Percentiles rank a stretch among this genome's conserved stretches.
Evolutionary conservation across 2,888 invertebrate genomes (phyloP).

Genomic region (Pyrrhosoma nymphula): DNA sequence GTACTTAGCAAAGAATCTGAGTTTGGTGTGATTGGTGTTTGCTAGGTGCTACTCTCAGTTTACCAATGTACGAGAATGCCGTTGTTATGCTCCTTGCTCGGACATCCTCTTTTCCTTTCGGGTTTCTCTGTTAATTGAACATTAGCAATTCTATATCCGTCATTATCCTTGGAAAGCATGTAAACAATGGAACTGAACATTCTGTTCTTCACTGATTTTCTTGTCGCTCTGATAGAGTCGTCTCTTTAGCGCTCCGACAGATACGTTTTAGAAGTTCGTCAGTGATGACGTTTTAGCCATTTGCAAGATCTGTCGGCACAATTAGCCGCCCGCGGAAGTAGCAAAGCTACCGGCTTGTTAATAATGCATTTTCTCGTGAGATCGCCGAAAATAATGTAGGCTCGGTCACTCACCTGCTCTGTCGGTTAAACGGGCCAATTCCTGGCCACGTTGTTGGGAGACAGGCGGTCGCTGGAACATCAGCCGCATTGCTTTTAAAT

Average conservation of each 20-base stretch:
- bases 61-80: too few relatives aligned
- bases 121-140: too few relatives aligned
- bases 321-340: not conserved
- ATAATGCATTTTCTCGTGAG: not conserved
- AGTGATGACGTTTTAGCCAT: not conserved
- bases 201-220: not conserved
- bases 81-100: too few relatives aligned
- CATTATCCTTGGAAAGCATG: too few relatives aligned
- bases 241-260: not conserved
- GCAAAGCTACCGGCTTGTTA: not conserved
- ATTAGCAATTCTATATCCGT: too few relatives aligned
- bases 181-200: not conserved
- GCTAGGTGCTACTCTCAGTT: too few relatives aligned
- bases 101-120: too few relatives aligned
- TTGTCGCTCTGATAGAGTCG: not conserved
- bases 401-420: conserved; percentile 11
- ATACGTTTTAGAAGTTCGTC: not conserved
- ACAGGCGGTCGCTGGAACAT: not conserved
- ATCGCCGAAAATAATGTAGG: not conserved
- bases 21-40: too few relatives aligned
- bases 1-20: too few relatives aligned
- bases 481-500: not conserved
- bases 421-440: not conserved
- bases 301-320: not conserved
- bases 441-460: not conserved